Base-by-base conservation (phyloP, 1,140 invertebrate genomes). In the Arion vulgaris region DNA sequence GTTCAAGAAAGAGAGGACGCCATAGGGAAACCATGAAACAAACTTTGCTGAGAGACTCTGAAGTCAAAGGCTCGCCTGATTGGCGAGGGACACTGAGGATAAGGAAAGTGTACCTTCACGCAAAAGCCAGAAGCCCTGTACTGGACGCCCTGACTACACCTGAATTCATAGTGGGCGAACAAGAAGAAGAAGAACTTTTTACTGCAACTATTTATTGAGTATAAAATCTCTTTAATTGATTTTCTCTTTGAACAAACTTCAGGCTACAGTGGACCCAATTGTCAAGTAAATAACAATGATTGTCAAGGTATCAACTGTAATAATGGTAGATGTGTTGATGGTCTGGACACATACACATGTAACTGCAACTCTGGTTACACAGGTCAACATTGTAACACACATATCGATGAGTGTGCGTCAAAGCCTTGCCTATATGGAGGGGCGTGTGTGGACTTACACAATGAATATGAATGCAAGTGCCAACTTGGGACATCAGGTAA, bases 341-440 rank as follows among this genome's bases (percentile, higher is more conserved):
- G 83, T 0, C 62, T 88, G 23, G 84, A 83, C 36, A 41, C 81
- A 1, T 88, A 83, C 75, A 34, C 93, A 83, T 98, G 97, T 91
- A 96, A 97, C 87, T 98, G 97, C 91, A 96, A 96, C 87, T 94
- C 95, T 5, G 97, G 97, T 23, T 91, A 84, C 84, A 87, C 88
- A 9, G 90, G 91, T 32, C 34, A 13, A 0, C 84, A 72, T 32
- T 92, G 91, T 83, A 85, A 86, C 36, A 32, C 51, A 7, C 81
- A 89, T 41, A 85, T 89, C 17, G 83, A 91, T 79, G 90, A 99
- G 90, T 99, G 98, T 93, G 95, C 96, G n/a, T 98, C 98, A 90
- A 95, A 96, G 91, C 98, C 97, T 0, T 91, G 90, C 82, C 39
- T 79, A 26, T 86, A 88, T 75, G 86, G 87, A 5, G 87, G 85